Conservation (phyloP, 2,113 vertebrate genomes). For the Apodemus sylvaticus region DNA sequence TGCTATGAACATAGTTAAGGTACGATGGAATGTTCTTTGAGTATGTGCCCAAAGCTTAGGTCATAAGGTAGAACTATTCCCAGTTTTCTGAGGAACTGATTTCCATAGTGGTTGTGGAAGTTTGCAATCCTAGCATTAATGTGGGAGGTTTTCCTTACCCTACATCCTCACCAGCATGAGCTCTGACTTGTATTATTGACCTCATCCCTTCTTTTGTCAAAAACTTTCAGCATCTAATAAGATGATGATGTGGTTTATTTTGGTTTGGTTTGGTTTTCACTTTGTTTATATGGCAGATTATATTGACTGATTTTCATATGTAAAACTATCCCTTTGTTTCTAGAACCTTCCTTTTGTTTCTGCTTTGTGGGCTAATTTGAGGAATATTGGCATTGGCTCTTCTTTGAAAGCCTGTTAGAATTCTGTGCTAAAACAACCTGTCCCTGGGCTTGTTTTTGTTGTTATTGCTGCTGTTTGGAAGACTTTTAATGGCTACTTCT, state of each 20-base stretch:
- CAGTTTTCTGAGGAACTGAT: not conserved
- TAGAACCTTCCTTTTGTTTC: not conserved
- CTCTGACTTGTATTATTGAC: not conserved
- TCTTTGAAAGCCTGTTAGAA: not conserved
- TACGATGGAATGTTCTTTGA: not conserved
- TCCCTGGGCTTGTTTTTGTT: not conserved
- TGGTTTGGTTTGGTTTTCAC: not conserved
- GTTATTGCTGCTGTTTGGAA: not conserved
- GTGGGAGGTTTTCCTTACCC: not conserved
- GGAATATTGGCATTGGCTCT: not conserved
- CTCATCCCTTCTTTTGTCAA: not conserved
- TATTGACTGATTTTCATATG: not conserved
- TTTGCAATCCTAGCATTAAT: not conserved
- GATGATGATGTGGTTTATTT: not conserved
- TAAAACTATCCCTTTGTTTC: not conserved
- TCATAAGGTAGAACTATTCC: not conserved
- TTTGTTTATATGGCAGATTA: not conserved
- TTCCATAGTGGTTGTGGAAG: not conserved
- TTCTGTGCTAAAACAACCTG: not conserved
- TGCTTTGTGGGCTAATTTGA: not conserved
- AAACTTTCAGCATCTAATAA: not conserved
- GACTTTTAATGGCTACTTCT: not conserved
- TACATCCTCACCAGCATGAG: not conserved
- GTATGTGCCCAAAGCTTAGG: not conserved
- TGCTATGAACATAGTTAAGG: not conserved